phyloP scores from a whole-genome alignment of 1,140 invertebrate species.

The Rhagoletis zephyria region DNA sequence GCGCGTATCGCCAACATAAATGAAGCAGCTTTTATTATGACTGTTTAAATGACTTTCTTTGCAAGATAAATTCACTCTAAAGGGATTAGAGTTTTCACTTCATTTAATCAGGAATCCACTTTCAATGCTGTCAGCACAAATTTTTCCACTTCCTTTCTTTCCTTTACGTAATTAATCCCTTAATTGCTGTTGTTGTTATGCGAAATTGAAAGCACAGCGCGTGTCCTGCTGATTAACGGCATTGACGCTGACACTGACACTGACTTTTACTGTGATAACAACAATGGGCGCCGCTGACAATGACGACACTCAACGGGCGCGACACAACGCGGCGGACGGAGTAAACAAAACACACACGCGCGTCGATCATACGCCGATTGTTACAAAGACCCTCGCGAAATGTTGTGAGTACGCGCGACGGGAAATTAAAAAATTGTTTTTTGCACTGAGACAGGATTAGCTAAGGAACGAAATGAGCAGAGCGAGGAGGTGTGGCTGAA shows the following conservation, averaged over 20 bases:
- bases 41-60: too few relatives aligned
- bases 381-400: not conserved
- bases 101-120: not conserved
- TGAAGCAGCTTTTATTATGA: not conserved
- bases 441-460: not conserved
- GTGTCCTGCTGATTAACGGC: not conserved
- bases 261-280: not conserved
- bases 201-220: not conserved
- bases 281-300: not conserved
- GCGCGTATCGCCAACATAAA: not conserved
- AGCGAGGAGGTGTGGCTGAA: not conserved
- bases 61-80: not conserved
- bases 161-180: not conserved
- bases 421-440: conserved; percentile 28
- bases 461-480: not conserved
- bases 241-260: conserved; percentile 10
- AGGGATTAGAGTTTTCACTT: not conserved
- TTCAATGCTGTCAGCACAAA: too few relatives aligned
- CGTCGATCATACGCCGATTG: not conserved
- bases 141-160: not conserved
- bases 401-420: not conserved
- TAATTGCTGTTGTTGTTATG: conserved; percentile 3
- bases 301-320: not conserved
- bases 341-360: conserved; percentile 29
- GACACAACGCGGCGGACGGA: not conserved